Evolutionary conservation across 2,113 vertebrate species (phyloP).

Genomic region (Athene cunicularia): DNA sequence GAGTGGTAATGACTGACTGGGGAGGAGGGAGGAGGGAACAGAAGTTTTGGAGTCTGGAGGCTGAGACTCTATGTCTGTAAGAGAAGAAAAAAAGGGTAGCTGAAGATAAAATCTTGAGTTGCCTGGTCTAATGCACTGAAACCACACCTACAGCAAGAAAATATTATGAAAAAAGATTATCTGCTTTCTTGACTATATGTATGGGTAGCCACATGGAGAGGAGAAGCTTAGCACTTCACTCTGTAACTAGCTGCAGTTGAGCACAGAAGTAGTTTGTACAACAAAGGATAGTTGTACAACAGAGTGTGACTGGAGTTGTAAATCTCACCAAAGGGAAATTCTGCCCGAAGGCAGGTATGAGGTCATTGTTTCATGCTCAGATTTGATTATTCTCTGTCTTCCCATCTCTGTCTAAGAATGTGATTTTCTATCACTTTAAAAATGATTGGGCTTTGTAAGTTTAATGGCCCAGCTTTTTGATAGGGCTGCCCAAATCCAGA

Average conservation of each 20-base stretch:
- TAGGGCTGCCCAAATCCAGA: neutral
- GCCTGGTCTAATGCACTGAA: neutral
- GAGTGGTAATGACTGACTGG: neutral
- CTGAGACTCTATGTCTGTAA: neutral
- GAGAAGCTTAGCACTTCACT: neutral
- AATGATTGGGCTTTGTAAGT: neutral
- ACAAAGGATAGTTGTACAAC: neutral
- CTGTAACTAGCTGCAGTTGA: neutral
- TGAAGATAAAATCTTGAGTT: neutral
- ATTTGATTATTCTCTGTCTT: neutral
- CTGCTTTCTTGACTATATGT: neutral
- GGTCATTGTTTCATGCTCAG: neutral
- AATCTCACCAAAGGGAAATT: neutral
- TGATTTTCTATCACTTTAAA: neutral
- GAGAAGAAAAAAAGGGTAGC: neutral
- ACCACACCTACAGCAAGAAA: neutral
- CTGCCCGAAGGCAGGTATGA: neutral
- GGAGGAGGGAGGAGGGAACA: neutral
- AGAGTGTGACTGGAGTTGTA: neutral
- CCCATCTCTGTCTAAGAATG: neutral
- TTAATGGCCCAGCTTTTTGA: neutral
- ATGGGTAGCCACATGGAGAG: neutral
- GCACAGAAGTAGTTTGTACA: slow-evolving; percentile 23
- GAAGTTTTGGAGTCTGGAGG: neutral
- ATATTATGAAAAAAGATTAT: neutral